A percentile compares a stretch with the other conserved stretches of the same genome.
Conservation (phyloP, 2,113 vertebrate species). For the Taurulus bubalis region DNA sequence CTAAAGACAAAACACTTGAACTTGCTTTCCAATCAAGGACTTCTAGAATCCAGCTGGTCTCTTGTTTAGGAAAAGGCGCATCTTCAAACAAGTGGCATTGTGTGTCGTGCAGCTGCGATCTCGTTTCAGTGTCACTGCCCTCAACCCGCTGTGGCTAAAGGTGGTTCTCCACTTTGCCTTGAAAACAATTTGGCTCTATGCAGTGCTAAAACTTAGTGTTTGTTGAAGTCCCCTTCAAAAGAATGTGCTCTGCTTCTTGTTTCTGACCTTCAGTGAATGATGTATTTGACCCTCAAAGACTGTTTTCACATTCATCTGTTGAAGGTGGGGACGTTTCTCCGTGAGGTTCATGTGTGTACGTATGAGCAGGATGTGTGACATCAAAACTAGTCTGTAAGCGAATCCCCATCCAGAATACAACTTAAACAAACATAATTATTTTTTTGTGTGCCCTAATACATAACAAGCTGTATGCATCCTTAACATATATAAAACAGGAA, state of each 20-base stretch:
- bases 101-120: conserved; percentile 49
- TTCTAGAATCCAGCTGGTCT: conserved; percentile 60
- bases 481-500: background rate
- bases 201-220: background rate
- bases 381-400: background rate
- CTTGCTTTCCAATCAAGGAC: conserved; percentile 57
- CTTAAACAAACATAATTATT: background rate
- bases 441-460: background rate
- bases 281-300: background rate
- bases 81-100: conserved; percentile 44
- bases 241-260: background rate
- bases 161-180: background rate
- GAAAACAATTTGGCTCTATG: too few species aligned
- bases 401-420: background rate
- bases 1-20: conserved; percentile 61
- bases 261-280: background rate
- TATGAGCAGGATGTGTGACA: background rate
- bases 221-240: background rate
- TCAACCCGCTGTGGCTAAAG: conserved; percentile 11
- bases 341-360: background rate
- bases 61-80: conserved; percentile 21
- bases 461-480: background rate
- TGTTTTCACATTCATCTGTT: background rate
- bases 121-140: background rate
- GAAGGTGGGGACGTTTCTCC: background rate